phyloP scores from a whole-genome alignment of 2,797 vertebrate genomes.

The Muscicapa comitata region DNA sequence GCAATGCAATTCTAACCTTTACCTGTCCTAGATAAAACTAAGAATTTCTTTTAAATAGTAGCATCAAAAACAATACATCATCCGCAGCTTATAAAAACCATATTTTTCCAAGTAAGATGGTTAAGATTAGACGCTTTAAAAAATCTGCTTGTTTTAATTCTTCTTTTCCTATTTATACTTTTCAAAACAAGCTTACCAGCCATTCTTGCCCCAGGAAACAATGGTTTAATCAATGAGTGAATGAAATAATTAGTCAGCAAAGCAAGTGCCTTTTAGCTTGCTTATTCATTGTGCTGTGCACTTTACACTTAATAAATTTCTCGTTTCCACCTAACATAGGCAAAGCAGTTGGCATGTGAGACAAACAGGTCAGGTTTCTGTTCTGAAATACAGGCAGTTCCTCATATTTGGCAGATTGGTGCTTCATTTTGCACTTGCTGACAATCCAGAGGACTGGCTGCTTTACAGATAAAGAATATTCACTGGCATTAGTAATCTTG shows the following conservation, averaged over 20 bases:
- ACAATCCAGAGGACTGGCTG: background rate
- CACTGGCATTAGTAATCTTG: background rate
- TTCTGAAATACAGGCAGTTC: background rate
- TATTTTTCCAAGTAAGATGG: background rate
- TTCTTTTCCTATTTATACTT: background rate
- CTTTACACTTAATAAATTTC: conserved; percentile 15
- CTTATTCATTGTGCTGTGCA: background rate
- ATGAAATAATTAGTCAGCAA: background rate
- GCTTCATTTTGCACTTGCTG: background rate
- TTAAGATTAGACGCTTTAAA: background rate
- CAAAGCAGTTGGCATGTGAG: background rate
- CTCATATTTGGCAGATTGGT: background rate
- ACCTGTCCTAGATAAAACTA: background rate
- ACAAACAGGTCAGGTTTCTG: background rate
- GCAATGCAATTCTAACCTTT: background rate
- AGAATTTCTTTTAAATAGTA: background rate
- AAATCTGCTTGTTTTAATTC: background rate
- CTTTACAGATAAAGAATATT: background rate
- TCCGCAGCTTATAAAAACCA: background rate
- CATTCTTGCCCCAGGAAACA: background rate
- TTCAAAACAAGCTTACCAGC: background rate
- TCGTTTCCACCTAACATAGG: background rate
- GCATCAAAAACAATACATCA: background rate
- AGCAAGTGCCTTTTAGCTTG: background rate
- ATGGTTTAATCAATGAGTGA: background rate